Base-by-base conservation (phyloP, 2,113 vertebrate species). In the Pterocles orientalis region DNA sequence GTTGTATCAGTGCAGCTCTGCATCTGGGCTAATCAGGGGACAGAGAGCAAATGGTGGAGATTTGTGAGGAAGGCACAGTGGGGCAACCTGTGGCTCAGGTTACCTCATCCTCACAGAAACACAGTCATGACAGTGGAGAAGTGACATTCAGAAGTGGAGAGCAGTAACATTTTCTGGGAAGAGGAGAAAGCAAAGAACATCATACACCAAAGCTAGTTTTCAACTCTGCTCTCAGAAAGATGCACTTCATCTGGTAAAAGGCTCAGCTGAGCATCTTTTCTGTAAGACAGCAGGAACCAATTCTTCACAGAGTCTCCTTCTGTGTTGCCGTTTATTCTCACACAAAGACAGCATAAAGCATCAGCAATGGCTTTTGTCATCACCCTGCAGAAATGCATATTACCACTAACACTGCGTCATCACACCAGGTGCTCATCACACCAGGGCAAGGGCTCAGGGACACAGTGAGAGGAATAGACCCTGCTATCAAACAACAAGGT, bases 401-500 rank as follows among this genome's bases (percentile, higher is more conserved):
- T 56, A 39, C 39, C 26, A 78, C 39, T 18, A 71, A 43, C 8
- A 24, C 6, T 1, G 0, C 17, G 41, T 41, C 41, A 11, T 60
- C 47, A 73, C 19, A 33, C 17, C n/a, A 53, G 47, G 16, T 39
- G 39, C 39, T 41, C 41, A 11, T 60, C 47, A 73, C 19, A 33
- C 17, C n/a, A 53, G 47, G 16, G 10, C n/a, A 76, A 29, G 17
- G 24, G 21, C 14, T 71, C 17, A 57, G 51, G 28, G 14, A 10
- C 34, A 45, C 10, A 78, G 14, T 31, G 43, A 69, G n/a, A 61
- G n/a, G n/a, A 71, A n/a, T 2, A 75, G n/a, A 68, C 5, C 1
- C 18, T 1, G 1, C 28, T 51, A 39, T 10, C 1, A 3, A 81
- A 31, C 10, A 69, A 4, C 25, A 70, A 66, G 24, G 3, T 51